Base-by-base conservation (phyloP, 1,140 invertebrate genomes). In the Zaprionus camerounensis region DNA sequence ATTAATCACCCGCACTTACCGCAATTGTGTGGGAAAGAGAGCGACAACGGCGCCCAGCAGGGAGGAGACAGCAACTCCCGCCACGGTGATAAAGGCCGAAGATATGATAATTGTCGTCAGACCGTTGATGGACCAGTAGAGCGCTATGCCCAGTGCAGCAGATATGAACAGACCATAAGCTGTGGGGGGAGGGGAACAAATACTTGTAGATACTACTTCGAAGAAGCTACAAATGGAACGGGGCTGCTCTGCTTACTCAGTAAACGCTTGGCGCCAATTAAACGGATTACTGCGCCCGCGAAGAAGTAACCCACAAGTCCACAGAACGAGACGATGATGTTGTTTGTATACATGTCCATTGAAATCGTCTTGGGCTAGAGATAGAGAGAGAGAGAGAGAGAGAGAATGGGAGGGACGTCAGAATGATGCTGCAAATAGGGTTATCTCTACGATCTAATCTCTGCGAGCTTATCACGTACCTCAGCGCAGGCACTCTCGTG, bases 271-370 rank as follows among this genome's bases (percentile, higher is more conserved):
- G 94, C 94, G 7, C 94, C 94, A 38, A 94, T 85, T 51, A 92
- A 91, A 59, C 72, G 81, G 3, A 94, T 82, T 28, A 94, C 67
- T 5, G 79, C 88, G 0, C 94, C 94, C 15, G 94, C 94, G 64
- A 82, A 61, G 7, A 93, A 91, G 67, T 94, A 94, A 0, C 94
- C 93, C 5, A 94, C 82, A 9, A 94, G 84, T 3, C 93, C 94
- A 0, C 93, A 91, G 0, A 92, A 91, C 0, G 94, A 94, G 0
- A 94, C 94, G 5, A 94, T 92, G 0, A 94, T 93, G 51, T 94
- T 94, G 82, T 95, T 94, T 1, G 93, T 83, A 69, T 94, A 95
- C 34, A 94, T 94, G 24, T 93, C 85, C 91, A 94, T 93, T 44
- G 94, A 93, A n/a, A 92, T 78, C 6, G 56, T 55, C 41, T 76